These are phyloP conservation scores for Lypha dubia DNA, from an alignment of 2,888 invertebrate species.

Conservation along the genomic window DNA sequence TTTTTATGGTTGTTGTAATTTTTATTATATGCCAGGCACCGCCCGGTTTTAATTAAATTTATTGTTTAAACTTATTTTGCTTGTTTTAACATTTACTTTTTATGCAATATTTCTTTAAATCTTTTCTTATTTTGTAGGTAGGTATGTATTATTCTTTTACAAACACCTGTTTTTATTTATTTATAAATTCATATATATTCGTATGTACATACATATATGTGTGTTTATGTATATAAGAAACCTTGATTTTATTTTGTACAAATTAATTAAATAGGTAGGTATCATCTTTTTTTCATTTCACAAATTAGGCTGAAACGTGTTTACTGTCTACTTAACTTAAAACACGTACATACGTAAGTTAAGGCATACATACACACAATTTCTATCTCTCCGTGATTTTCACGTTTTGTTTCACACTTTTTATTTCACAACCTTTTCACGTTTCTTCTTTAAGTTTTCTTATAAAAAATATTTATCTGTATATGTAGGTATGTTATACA, in stretches of 20 bases:
- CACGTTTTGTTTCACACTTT: constrained; percentile 39
- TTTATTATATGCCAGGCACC: constrained; percentile 60
- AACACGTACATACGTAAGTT: constrained; percentile 12
- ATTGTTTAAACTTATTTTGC: not conserved
- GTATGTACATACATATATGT: not conserved
- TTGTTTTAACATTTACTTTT: not conserved
- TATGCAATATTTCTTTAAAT: not conserved
- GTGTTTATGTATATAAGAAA: constrained; percentile 38
- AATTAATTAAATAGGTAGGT: constrained; percentile 12
- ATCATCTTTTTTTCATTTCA: constrained; percentile 9
- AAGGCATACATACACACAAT: not conserved
- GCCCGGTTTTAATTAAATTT: constrained; percentile 65
- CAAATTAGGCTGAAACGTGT: constrained; percentile 41
- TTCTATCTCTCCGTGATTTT: constrained; percentile 4
- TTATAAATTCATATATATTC: not conserved
- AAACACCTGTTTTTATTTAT: constrained; percentile 39
- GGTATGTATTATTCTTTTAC: not conserved
- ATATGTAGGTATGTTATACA: constrained; percentile 8
- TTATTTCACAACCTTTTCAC: constrained; percentile 57
- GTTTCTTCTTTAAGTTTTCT: constrained; percentile 26
- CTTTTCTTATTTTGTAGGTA: not conserved
- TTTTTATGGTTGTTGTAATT: constrained; percentile 26
- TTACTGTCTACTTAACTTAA: constrained; percentile 27
- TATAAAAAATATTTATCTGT: not conserved
- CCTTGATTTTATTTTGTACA: constrained; percentile 22